Evolutionary conservation across 2,113 vertebrate genomes (phyloP).

Genomic region (Myrmophylax atrothorax): DNA sequence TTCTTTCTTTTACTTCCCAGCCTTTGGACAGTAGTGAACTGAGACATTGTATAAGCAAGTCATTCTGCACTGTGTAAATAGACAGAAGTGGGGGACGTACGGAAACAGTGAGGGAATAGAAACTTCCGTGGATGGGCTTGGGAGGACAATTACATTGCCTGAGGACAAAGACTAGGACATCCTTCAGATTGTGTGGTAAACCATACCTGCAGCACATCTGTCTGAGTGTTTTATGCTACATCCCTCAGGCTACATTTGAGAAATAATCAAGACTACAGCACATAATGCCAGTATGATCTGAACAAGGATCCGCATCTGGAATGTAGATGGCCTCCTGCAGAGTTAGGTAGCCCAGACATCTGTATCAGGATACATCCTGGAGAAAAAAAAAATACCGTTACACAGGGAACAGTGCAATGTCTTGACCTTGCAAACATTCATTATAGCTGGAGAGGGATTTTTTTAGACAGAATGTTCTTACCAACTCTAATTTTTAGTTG

Average conservation of each 20-base stretch:
- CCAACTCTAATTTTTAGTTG: constrained; percentile 17
- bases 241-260: background rate
- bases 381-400: constrained; percentile 11
- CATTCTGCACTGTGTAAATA: background rate
- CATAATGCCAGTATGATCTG: background rate
- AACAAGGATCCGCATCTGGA: constrained; percentile 49
- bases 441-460: background rate
- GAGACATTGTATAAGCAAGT: background rate
- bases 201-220: background rate
- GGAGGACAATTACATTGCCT: accelerated
- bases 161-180: background rate
- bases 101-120: background rate
- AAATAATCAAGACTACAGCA: background rate
- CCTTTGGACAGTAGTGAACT: background rate
- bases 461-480: constrained; percentile 21
- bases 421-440: constrained; percentile 47
- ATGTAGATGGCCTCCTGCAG: constrained; percentile 46
- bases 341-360: constrained; percentile 48
- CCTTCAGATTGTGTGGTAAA: background rate
- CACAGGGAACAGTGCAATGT: background rate
- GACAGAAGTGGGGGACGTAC: background rate
- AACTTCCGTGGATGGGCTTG: background rate
- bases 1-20: background rate
- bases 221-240: background rate
- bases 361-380: constrained; percentile 30